Conservation (phyloP, 2,888 invertebrate species). For the Mesorhabditis belari region DNA sequence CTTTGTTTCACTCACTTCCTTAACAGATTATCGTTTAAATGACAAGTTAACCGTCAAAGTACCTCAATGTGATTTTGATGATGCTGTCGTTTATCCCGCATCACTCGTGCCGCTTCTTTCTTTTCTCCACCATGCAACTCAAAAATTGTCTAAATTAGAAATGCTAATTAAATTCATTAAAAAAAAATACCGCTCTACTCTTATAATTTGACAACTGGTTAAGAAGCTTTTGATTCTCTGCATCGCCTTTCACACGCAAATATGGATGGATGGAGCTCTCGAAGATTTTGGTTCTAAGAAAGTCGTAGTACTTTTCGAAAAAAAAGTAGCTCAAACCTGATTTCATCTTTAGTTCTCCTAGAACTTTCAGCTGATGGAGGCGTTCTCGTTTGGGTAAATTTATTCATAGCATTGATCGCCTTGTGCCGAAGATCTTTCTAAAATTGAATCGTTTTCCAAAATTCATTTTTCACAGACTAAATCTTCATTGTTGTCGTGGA, state of each 20-base stretch:
- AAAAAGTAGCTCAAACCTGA: constrained; percentile 8
- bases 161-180: background rate
- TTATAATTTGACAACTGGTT: constrained; percentile 30
- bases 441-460: constrained; percentile 3
- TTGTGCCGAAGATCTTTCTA: constrained; percentile 68
- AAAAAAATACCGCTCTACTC: constrained; percentile 45
- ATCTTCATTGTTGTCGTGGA: constrained; percentile 66
- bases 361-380: constrained; percentile 82
- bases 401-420: constrained; percentile 79
- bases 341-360: constrained; percentile 68
- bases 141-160: constrained; percentile 80
- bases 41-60: too few species aligned
- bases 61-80: constrained; percentile 54
- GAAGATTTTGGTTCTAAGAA: constrained; percentile 14
- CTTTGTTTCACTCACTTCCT: background rate
- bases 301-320: background rate
- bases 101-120: constrained; percentile 69
- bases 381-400: constrained; percentile 80
- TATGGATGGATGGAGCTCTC: constrained; percentile 32
- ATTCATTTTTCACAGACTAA: constrained; percentile 9
- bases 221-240: constrained; percentile 24
- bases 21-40: background rate
- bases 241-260: constrained; percentile 21
- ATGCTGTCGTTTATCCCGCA: constrained; percentile 73
- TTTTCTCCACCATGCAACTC: constrained; percentile 76